Evolutionary conservation across 1,140 invertebrate species (phyloP).

Genomic region (Leptinotarsa lineolata): DNA sequence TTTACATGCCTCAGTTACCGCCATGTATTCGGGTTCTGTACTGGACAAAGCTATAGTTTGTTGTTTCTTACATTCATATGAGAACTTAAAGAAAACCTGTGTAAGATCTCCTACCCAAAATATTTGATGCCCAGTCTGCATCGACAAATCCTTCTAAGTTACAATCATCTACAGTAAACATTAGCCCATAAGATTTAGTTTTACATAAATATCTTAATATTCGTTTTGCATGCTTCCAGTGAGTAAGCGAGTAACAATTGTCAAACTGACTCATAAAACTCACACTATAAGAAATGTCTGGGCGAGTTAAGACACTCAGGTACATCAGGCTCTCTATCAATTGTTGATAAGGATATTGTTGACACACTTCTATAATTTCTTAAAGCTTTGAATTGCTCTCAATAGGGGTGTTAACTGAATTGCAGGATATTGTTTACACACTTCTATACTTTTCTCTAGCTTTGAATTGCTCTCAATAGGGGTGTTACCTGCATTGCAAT

Average conservation of each 20-base stretch:
- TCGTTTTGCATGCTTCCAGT: conserved; percentile 56
- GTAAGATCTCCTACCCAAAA: conserved; percentile 44
- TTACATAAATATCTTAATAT: conserved; percentile 52
- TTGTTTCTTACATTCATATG: conserved; percentile 52
- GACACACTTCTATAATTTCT: conserved; percentile 38
- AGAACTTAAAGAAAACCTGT: conserved; percentile 51
- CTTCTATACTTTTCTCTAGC: conserved; percentile 36
- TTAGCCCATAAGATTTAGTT: conserved; percentile 45
- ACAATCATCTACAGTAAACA: conserved; percentile 19
- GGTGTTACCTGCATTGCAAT: conserved; percentile 11
- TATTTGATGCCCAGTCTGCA: conserved; percentile 54
- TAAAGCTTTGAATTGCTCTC: conserved; percentile 21
- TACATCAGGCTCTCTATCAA: conserved; percentile 56
- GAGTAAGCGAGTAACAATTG: conserved; percentile 50
- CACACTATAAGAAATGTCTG: conserved; percentile 55
- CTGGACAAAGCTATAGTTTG: conserved; percentile 50
- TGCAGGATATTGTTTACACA: conserved; percentile 33
- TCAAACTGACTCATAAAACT: conserved; percentile 50
- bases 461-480: conserved; percentile 21
- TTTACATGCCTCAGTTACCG: conserved; percentile 42
- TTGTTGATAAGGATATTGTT: conserved; percentile 47
- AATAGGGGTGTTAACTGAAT: conserved; percentile 5
- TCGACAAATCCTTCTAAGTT: conserved; percentile 52
- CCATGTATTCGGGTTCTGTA: conserved; percentile 56
- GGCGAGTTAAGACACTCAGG: conserved; percentile 53